phyloP scores from a whole-genome alignment of 2,113 vertebrate species.

The Cricetomys ansorgei region DNA sequence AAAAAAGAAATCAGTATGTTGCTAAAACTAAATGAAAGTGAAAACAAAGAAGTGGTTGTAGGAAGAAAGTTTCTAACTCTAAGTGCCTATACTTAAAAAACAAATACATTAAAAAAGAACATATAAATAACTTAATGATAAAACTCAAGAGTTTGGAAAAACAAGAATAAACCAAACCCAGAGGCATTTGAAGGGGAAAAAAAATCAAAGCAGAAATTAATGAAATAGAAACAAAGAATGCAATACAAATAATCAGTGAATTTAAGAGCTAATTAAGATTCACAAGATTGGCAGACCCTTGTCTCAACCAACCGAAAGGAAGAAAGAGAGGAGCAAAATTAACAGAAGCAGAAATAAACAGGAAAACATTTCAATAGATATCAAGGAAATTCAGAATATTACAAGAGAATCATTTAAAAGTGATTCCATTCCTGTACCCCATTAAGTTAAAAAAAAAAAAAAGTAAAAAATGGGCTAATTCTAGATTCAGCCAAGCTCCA shows the following conservation, averaged over 20 bases:
- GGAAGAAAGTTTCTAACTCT: not conserved
- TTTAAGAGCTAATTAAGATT: not conserved
- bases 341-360: not conserved
- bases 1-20: not conserved
- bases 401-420: not conserved
- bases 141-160: not conserved
- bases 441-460: not conserved
- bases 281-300: not conserved
- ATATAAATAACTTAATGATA: not conserved
- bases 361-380: not conserved
- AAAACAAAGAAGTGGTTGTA: not conserved
- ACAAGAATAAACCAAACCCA: not conserved
- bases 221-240: not conserved
- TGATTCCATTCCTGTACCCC: not conserved
- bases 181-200: not conserved
- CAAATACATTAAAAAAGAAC: not conserved
- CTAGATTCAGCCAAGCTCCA: not conserved
- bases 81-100: not conserved
- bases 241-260: not conserved
- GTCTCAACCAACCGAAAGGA: not conserved
- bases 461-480: not conserved
- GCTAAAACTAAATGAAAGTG: not conserved
- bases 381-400: not conserved
- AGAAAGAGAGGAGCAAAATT: not conserved
- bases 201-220: not conserved